Percentiles rank a stretch among this genome's conserved stretches.
Conservation (phyloP, 2,113 vertebrate species). For the Climacteris rufus region DNA sequence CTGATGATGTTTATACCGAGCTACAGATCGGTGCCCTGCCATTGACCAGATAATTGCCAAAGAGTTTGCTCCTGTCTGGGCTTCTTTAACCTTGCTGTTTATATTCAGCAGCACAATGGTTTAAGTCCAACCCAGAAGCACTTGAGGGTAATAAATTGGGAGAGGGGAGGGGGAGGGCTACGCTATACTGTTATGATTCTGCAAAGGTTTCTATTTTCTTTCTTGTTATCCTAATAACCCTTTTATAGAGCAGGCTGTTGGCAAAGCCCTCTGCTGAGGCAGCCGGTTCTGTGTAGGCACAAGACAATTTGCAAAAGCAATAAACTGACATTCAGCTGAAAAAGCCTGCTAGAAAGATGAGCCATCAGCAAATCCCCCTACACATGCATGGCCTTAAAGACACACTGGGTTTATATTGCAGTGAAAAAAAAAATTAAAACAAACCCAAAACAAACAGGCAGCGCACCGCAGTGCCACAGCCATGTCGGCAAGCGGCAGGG, state of each 20-base stretch:
- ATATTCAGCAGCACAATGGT: neutral
- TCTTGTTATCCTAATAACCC: conserved; percentile 69
- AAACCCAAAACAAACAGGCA: neutral
- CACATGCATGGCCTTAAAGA: conserved; percentile 58
- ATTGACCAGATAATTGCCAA: conserved; percentile 25
- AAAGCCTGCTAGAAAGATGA: conserved; percentile 61
- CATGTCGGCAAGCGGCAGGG: neutral
- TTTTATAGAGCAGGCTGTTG: conserved; percentile 59
- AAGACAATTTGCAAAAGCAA: conserved; percentile 71
- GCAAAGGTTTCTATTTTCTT: conserved; percentile 68
- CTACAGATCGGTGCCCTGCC: conserved; percentile 14
- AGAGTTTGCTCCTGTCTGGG: conserved; percentile 22
- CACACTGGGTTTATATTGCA: neutral
- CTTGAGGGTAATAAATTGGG: conserved; percentile 41
- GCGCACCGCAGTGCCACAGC: neutral
- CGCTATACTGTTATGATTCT: conserved; percentile 44
- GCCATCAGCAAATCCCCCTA: conserved; percentile 65
- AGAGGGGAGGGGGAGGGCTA: neutral
- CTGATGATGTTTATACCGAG: neutral
- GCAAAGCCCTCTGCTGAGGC: conserved; percentile 67
- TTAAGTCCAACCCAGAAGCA: conserved; percentile 13
- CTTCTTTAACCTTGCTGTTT: conserved; percentile 33
- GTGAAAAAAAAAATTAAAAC: neutral
- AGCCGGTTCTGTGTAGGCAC: conserved; percentile 64
- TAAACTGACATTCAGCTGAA: conserved; percentile 65